Evolutionary conservation across 2,113 vertebrate species (phyloP), one percentile per base, ranked within the genome.

Genomic region (Stigmatopora argus): DNA sequence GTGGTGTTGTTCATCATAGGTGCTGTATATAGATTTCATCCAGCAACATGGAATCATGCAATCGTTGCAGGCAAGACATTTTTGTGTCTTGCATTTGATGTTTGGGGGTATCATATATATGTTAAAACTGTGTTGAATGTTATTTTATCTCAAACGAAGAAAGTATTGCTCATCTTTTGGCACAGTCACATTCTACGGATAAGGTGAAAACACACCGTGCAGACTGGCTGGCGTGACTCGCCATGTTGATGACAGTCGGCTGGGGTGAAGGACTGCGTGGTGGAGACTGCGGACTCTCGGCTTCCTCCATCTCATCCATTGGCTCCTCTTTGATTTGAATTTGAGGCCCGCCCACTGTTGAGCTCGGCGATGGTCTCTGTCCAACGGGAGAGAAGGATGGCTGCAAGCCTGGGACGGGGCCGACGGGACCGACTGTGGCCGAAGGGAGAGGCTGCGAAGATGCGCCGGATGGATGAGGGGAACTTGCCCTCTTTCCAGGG

Each of bases 291-390:
- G 97, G 94, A 69, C 95, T 99, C 65, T 96, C 93, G 0, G 91
- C 91, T 63, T 95, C 96, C 73, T 97, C 96, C 0, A 92, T 83
- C 57, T 98, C 96, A 52, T 99, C 97, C 21, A 94, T 81, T 1
- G 92, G 94, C 89, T 99, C 97, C 75, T 98, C 96, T 85, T 98
- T 99, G 77, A 99, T 96, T 63, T 94, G 92, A 66, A 97, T 89
- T 2, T 92, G 86, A 5, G 82, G 51, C 31, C 74, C 66, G 58
- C 69, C 62, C 82, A 79, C 69, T 0, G 92, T 82, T 3, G 88
- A 59, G 48, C 64, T 77, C 0, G 79, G 45, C 0, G 83, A 76
- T 0, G 85, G 77, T 49, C 87, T 86, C 6, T 86, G 80, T 17
- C 90, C 85, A 3, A 88, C 88, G 47, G 91, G 78, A 21, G 89